Percentiles rank a stretch among this genome's conserved stretches.
Conservation (phyloP, 1,140 invertebrate genomes). For the Heliconius nattereri region DNA sequence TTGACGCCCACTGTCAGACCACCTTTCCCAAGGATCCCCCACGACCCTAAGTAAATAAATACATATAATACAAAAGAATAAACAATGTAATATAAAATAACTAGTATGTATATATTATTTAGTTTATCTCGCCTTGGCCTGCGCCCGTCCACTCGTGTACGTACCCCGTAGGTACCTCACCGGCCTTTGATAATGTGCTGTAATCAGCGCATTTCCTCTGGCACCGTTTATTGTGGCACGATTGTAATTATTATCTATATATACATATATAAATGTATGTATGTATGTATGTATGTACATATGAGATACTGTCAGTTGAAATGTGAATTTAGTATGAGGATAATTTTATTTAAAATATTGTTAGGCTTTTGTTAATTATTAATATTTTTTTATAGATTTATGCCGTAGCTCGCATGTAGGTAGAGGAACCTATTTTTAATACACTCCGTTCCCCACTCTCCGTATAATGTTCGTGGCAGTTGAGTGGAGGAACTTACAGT, state of each 20-base stretch:
- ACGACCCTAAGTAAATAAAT: not conserved
- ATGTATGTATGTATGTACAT: constrained; percentile 6
- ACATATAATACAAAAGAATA: not conserved
- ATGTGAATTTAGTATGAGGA: not conserved
- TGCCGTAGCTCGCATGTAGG: not conserved
- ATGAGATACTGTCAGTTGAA: not conserved
- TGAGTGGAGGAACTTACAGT: no score
- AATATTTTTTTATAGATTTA: not conserved
- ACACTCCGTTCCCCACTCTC: not conserved
- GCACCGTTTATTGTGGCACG: constrained; percentile 10
- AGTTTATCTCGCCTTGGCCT: constrained; percentile 25
- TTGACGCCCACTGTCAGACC: no score
- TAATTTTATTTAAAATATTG: not conserved
- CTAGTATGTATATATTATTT: not conserved
- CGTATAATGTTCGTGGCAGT: no score
- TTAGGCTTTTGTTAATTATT: not conserved
- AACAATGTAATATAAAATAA: no score
- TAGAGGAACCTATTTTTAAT: not conserved
- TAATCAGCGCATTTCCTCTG: constrained; percentile 20
- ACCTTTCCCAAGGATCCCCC: no score
- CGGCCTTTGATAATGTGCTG: constrained; percentile 25
- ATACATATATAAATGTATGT: not conserved
- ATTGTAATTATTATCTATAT: constrained; percentile 5
- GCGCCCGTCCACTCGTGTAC: not conserved
- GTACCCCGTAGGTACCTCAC: constrained; percentile 15